Evolutionary conservation across 2,888 invertebrate species (phyloP).

Genomic region (Gandaritis pyraliata): DNA sequence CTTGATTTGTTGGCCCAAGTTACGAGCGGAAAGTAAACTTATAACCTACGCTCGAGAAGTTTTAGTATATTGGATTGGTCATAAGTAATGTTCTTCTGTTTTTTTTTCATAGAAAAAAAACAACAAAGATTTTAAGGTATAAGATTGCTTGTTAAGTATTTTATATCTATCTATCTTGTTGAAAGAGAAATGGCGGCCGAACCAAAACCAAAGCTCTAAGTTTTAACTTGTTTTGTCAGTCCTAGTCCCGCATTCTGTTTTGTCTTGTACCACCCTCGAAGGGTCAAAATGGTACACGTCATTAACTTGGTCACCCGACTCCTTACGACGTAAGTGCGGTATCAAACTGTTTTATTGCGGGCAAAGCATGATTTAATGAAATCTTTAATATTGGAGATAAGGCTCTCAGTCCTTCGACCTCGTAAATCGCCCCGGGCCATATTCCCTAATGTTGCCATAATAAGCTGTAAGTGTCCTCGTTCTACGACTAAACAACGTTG

Average conservation of each 20-base stretch:
- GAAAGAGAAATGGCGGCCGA: too few species aligned
- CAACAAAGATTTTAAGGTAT: too few species aligned
- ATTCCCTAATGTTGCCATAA: conserved; percentile 59
- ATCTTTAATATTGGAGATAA: conserved; percentile 82
- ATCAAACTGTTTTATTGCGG: conserved; percentile 83
- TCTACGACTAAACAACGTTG: background rate
- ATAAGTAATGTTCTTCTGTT: too few species aligned
- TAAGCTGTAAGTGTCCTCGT: conserved; percentile 32
- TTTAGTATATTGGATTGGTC: too few species aligned
- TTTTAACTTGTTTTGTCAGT: background rate
- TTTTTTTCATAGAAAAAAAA: too few species aligned
- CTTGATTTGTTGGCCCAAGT: conserved; percentile 49
- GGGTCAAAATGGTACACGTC: conserved; percentile 72
- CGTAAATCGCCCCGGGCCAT: conserved; percentile 73
- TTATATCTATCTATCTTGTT: too few species aligned
- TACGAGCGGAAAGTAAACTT: conserved; percentile 39
- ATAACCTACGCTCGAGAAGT: too few species aligned
- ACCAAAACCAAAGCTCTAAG: background rate
- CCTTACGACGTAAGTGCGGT: conserved; percentile 70
- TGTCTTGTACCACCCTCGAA: conserved; percentile 45
- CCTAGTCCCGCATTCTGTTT: background rate
- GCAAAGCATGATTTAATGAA: conserved; percentile 81
- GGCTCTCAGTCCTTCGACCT: conserved; percentile 46
- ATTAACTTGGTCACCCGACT: conserved; percentile 78
- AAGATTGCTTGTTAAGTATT: too few species aligned